Evolutionary conservation across 2,797 vertebrate genomes (phyloP), one percentile per base, ranked within the genome.

Genomic region (Clarias laeviceps): DNA sequence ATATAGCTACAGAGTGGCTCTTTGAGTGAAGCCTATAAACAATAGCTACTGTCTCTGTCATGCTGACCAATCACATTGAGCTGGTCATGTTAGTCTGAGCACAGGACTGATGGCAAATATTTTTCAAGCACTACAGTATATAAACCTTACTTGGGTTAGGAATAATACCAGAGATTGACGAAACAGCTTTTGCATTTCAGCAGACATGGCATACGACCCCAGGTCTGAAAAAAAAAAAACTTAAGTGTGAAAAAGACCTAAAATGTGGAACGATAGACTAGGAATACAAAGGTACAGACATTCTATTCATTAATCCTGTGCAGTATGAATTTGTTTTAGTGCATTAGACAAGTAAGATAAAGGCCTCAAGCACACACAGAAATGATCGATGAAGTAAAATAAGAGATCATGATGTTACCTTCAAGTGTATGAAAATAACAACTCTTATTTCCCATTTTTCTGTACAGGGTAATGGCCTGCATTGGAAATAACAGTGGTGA

Each of bases 401-500:
- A 80, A 65, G 77, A 15, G 12, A 18, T 80, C 27, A 14, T 79
- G 1, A 27, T 80, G 15, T 5, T 78, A 5, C 22, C 22, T 84
- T 84, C 7, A 32, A 9, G n/a, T 40, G 20, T 45, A 64, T 32
- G 1, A 65, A 32, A 37, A 12, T n/a, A 54, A 61, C 72, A 64
- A 83, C 27, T 83, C 2, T 65, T 65, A 14, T 78, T 14, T 79
- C 56, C 64, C 14, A 15, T 73, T 90, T 22, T 65, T 89, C 56
- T 88, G 11, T 70, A n/a, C 82, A 95, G 95, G 94, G 90, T 15
- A 90, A 93, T 18, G 88, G 89, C 82, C 80, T 90, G 18, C 90
- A 91, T 11, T 91, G 89, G 90, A 92, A 88, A 68, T 37, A 88
- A 34, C 92, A 93, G 87, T 95, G 94, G 94, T 94, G 92, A 94